Conservation (phyloP, 2,888 invertebrate genomes). For the Cantharis nigra region DNA sequence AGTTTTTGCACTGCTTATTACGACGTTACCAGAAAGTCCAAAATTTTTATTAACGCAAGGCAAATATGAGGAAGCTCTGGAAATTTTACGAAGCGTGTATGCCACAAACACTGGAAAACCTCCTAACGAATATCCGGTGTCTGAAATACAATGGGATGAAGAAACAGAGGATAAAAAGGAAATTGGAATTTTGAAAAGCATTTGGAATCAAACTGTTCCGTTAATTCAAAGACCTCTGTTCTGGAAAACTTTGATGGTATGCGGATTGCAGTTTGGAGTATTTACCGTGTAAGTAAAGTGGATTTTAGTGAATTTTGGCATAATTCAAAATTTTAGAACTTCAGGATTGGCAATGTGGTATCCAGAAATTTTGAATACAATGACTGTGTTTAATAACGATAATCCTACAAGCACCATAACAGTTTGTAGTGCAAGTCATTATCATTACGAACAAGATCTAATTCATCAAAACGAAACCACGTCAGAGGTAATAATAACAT, state of each 20-base stretch:
- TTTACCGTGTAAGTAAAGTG: constrained; percentile 50
- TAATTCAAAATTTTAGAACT: constrained; percentile 28
- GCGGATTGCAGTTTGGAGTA: constrained; percentile 53
- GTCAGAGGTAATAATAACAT: neutral
- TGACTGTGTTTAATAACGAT: constrained; percentile 46
- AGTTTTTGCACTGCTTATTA: constrained; percentile 42
- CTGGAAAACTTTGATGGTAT: constrained; percentile 51
- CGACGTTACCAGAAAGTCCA: constrained; percentile 54
- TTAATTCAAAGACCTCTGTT: constrained; percentile 47
- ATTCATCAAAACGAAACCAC: neutral
- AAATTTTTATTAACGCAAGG: constrained; percentile 52
- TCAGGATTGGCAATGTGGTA: constrained; percentile 57
- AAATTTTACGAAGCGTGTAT: constrained; percentile 49
- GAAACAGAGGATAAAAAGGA: constrained; percentile 24
- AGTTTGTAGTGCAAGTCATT: constrained; percentile 46
- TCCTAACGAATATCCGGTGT: constrained; percentile 46
- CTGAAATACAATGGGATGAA: constrained; percentile 46
- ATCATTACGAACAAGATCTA: constrained; percentile 30
- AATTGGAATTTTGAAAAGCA: constrained; percentile 28
- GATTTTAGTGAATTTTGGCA: neutral
- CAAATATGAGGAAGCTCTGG: constrained; percentile 45
- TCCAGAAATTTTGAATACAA: constrained; percentile 62
- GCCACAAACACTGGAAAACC: constrained; percentile 47
- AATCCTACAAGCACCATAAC: constrained; percentile 40
- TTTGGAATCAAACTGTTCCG: constrained; percentile 54